phyloP scores from a whole-genome alignment of 1,140 invertebrate species.

The Heliconius melpomene region DNA sequence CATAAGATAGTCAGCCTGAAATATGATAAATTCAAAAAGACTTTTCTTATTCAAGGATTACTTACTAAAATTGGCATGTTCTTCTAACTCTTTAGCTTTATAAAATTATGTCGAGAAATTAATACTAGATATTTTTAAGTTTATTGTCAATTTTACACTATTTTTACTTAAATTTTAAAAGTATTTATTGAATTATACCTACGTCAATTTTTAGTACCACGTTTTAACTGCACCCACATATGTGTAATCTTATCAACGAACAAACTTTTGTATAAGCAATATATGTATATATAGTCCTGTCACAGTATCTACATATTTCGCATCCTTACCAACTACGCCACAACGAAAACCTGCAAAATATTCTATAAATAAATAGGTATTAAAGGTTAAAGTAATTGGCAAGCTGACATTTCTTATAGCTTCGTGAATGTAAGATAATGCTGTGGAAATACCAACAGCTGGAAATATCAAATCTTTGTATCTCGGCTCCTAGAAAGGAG shows the following conservation, averaged over 20 bases:
- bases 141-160: too few species aligned
- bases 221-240: background rate
- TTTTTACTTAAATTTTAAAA: background rate
- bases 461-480: slow-evolving; percentile 36
- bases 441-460: slow-evolving; percentile 35
- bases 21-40: too few species aligned
- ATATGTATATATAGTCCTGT: background rate
- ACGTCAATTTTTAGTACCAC: too few species aligned
- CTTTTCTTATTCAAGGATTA: too few species aligned
- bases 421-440: slow-evolving; percentile 29
- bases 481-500: slow-evolving; percentile 28
- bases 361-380: slow-evolving; percentile 5
- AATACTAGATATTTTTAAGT: too few species aligned
- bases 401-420: slow-evolving; percentile 40
- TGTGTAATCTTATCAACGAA: background rate
- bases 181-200: too few species aligned
- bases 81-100: too few species aligned
- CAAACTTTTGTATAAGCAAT: background rate
- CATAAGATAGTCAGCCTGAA: too few species aligned
- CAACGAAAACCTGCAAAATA: slow-evolving; percentile 12
- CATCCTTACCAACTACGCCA: background rate
- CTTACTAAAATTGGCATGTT: too few species aligned
- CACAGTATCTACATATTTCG: background rate
- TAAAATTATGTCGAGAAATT: too few species aligned
- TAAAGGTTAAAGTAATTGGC: slow-evolving; percentile 38